Evolutionary conservation across 2,113 vertebrate genomes (phyloP).

Genomic region (Cheilinus undulatus): DNA sequence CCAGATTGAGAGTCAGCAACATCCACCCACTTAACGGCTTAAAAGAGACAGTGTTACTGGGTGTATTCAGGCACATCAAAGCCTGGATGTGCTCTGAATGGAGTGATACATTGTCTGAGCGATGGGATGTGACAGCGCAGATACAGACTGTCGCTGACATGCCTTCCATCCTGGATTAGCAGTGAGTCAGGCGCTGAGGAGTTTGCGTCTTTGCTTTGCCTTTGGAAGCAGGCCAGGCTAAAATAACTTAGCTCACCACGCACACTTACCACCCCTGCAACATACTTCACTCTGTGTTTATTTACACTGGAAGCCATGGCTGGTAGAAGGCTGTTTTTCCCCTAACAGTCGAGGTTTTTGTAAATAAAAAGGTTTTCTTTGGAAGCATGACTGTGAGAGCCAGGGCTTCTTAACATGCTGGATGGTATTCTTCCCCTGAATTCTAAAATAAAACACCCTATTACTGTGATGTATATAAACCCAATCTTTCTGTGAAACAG

Average conservation of each 20-base stretch:
- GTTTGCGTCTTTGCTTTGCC: constrained; percentile 37
- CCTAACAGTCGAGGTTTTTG: constrained; percentile 19
- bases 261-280: constrained; percentile 17
- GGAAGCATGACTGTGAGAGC: constrained; percentile 27
- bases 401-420: constrained; percentile 6
- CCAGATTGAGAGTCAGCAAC: constrained; percentile 69
- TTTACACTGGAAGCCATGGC: constrained; percentile 44
- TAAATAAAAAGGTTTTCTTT: constrained; percentile 38
- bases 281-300: constrained; percentile 51
- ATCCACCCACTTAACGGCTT: constrained; percentile 68
- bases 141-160: constrained; percentile 67
- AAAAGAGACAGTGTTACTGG: constrained; percentile 58
- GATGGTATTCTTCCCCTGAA: constrained; percentile 1
- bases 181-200: constrained; percentile 60
- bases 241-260: constrained; percentile 49
- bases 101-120: constrained; percentile 69
- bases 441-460: background rate
- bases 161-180: constrained; percentile 70
- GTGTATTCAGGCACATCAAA: constrained; percentile 73
- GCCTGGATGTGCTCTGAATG: constrained; percentile 62
- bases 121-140: constrained; percentile 71
- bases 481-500: no score
- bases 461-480: background rate
- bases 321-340: constrained; percentile 14
- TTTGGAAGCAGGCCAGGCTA: constrained; percentile 62